These are phyloP conservation scores for Lomographa bimaculata DNA, from an alignment of 2,888 invertebrate genomes.

Conservation along the genomic window DNA sequence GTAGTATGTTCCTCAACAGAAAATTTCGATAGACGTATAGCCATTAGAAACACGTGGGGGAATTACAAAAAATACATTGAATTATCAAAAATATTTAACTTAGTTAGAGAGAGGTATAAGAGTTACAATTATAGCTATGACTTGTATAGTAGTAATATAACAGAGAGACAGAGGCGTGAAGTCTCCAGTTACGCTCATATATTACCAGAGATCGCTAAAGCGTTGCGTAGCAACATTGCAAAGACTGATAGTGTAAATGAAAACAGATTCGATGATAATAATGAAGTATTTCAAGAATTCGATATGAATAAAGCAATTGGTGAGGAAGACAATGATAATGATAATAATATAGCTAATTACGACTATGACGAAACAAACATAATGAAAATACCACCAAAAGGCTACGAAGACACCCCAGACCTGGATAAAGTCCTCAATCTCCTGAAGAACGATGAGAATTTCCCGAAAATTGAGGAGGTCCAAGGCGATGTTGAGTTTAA, in stretches of 20 bases:
- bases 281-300: constrained; percentile 63
- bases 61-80: constrained; percentile 64
- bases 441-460: constrained; percentile 50
- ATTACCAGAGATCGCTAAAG: constrained; percentile 65
- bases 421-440: constrained; percentile 54
- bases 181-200: constrained; percentile 51
- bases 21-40: constrained; percentile 86
- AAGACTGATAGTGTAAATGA: constrained; percentile 52
- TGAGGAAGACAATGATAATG: constrained; percentile 28
- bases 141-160: constrained; percentile 47
- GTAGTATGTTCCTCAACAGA: constrained; percentile 89
- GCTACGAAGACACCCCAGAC: constrained; percentile 57
- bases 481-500: constrained; percentile 57
- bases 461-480: constrained; percentile 40
- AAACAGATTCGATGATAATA: constrained; percentile 50
- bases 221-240: constrained; percentile 52
- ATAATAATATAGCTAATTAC: constrained; percentile 43
- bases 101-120: constrained; percentile 57
- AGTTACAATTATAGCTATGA: constrained; percentile 67
- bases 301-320: constrained; percentile 71
- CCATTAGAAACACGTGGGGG: constrained; percentile 90
- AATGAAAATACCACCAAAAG: constrained; percentile 75
- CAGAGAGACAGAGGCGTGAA: constrained; percentile 51
- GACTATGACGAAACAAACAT: constrained; percentile 69
- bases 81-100: constrained; percentile 51